Percentiles rank a stretch among this genome's conserved stretches.
These are phyloP conservation scores for Chlorops oryzae DNA, from an alignment of 1,140 invertebrate species.

Conservation along the genomic window DNA sequence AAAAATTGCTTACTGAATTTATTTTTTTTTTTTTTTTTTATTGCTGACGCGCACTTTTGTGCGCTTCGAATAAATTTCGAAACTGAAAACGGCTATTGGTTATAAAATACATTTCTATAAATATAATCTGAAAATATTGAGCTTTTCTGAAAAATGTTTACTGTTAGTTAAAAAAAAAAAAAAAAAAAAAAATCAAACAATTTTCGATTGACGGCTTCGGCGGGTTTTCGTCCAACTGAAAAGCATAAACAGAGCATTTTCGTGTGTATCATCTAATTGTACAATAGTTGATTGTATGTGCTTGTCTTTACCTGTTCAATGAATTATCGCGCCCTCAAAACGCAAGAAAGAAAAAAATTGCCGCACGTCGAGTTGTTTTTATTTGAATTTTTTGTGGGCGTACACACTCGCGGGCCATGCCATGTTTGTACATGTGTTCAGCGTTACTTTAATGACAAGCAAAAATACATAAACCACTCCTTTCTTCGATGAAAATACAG, in stretches of 20 bases:
- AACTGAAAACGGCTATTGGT: neutral
- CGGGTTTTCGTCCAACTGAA: neutral
- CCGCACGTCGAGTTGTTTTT: neutral
- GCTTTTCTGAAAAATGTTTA: neutral
- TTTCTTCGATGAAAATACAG: too few relatives aligned
- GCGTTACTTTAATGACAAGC: too few relatives aligned
- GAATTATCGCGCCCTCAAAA: too few relatives aligned
- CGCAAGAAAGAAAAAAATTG: neutral
- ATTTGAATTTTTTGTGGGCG: neutral
- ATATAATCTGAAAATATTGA: neutral
- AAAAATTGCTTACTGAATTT: too few relatives aligned
- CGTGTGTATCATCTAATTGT: neutral
- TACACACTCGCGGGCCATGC: slow-evolving; percentile 19
- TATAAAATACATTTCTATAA: neutral
- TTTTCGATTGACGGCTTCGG: neutral
- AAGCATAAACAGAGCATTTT: neutral
- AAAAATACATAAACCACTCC: too few relatives aligned
- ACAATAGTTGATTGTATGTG: neutral
- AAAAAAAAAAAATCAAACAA: neutral
- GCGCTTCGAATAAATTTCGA: too few relatives aligned
- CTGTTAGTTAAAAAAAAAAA: neutral
- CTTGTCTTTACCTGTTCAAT: neutral
- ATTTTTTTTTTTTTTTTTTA: too few relatives aligned
- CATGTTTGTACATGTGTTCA: too few relatives aligned
- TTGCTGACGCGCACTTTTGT: too few relatives aligned